A percentile compares a stretch with the other conserved stretches of the same genome.
Conservation (phyloP, 2,113 vertebrate species). For the Hippoglossus stenolepis region DNA sequence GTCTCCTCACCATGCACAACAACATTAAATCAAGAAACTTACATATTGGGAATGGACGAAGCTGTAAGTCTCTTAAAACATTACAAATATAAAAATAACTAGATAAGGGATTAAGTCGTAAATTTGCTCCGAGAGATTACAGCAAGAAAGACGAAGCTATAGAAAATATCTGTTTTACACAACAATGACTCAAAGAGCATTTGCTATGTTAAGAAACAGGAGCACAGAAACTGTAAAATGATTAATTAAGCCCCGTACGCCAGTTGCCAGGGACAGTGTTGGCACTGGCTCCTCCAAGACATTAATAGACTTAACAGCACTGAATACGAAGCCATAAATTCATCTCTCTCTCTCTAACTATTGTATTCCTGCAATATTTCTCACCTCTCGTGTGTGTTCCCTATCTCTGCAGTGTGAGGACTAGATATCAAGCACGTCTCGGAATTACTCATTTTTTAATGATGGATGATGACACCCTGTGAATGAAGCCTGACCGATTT, state of each 20-base stretch:
- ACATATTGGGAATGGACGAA: not conserved
- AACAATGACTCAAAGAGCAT: slow-evolving; percentile 4
- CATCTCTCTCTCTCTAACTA: not conserved
- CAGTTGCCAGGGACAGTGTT: slow-evolving; percentile 23
- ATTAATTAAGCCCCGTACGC: slow-evolving; percentile 23
- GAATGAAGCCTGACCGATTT: slow-evolving; percentile 55
- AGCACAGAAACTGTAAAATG: not conserved
- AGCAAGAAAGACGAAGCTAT: not conserved
- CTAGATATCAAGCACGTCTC: slow-evolving; percentile 26
- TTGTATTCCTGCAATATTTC: slow-evolving; percentile 13
- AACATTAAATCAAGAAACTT: no score
- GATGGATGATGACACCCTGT: slow-evolving; percentile 41
- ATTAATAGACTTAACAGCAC: slow-evolving; percentile 27
- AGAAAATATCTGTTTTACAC: not conserved
- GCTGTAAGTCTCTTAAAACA: not conserved
- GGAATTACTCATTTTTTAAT: slow-evolving; percentile 56
- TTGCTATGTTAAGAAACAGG: slow-evolving; percentile 9
- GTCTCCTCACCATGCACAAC: no score
- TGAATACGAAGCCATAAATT: slow-evolving; percentile 5
- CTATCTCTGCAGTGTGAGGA: not conserved
- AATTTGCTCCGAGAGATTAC: not conserved
- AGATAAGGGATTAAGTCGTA: not conserved
- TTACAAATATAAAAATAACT: not conserved
- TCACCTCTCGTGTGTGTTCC: slow-evolving; percentile 30
- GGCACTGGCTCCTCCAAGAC: slow-evolving; percentile 4